Conservation (phyloP, 2,797 vertebrate species). For the Chlorospingus flavigularis region DNA sequence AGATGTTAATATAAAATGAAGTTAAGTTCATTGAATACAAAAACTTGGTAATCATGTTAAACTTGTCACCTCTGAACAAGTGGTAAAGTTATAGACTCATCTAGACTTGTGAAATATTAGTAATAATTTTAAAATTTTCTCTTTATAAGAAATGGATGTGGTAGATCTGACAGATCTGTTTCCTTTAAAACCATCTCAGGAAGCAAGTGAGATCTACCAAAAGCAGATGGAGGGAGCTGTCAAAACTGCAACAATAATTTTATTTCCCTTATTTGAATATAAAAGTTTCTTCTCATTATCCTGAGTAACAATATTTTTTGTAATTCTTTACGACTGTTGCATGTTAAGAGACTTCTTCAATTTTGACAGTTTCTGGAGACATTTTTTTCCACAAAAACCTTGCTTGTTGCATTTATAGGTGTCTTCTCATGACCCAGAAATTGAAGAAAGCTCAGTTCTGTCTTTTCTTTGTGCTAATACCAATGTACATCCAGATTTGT, state of each 20-base stretch:
- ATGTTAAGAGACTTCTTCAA: background rate
- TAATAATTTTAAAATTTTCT: background rate
- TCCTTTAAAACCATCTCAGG: background rate
- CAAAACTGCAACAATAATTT: background rate
- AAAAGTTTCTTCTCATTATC: background rate
- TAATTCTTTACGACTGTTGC: background rate
- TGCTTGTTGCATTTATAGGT: background rate
- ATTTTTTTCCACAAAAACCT: background rate
- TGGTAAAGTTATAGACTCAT: background rate
- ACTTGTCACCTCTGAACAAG: background rate
- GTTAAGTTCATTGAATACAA: background rate
- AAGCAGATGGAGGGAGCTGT: background rate
- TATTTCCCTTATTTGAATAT: background rate
- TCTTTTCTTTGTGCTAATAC: background rate
- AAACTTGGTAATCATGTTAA: background rate
- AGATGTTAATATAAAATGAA: background rate
- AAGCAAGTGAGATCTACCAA: background rate
- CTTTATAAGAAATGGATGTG: background rate
- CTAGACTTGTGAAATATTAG: background rate
- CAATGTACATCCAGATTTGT: background rate
- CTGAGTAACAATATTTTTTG: background rate
- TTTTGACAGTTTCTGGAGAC: background rate
- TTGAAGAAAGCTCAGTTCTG: background rate
- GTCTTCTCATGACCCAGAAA: conserved; percentile 16
- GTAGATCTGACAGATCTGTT: background rate